A percentile compares a stretch with the other conserved stretches of the same genome.
Evolutionary conservation across 2,888 invertebrate genomes (phyloP).

Genomic region (Leistus spinibarbis): DNA sequence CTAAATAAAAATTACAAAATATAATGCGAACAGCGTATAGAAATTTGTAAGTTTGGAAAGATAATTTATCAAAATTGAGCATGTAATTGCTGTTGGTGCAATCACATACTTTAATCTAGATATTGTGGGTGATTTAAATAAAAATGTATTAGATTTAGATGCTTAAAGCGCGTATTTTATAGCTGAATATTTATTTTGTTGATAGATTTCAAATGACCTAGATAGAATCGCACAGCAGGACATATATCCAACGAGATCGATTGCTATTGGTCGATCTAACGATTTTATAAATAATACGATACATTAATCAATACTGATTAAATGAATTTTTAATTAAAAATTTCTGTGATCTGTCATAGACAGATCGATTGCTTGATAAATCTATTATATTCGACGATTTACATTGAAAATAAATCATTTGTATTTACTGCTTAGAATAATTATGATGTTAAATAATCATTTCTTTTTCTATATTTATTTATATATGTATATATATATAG

Average conservation of each 20-base stretch:
- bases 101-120: not conserved
- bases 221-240: not conserved
- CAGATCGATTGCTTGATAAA: not conserved
- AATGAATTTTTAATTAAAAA: not conserved
- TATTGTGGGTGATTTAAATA: too few species aligned
- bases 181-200: too few species aligned
- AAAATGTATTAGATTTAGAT: too few species aligned
- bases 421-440: too few species aligned
- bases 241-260: not conserved
- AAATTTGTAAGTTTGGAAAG: not conserved
- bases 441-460: too few species aligned
- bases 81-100: not conserved
- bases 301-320: not conserved
- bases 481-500: too few species aligned
- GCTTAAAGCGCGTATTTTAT: too few species aligned
- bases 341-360: not conserved
- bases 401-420: too few species aligned
- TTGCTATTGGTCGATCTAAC: too few species aligned
- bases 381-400: not conserved
- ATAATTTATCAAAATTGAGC: not conserved
- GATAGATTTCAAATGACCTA: not conserved
- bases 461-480: too few species aligned
- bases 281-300: not conserved
- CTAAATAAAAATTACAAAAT: not conserved
- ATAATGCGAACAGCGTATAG: not conserved